A percentile compares a stretch with the other conserved stretches of the same genome.
These are phyloP conservation scores for Nebria brevicollis DNA, from an alignment of 2,888 invertebrate species.

Conservation along the genomic window DNA sequence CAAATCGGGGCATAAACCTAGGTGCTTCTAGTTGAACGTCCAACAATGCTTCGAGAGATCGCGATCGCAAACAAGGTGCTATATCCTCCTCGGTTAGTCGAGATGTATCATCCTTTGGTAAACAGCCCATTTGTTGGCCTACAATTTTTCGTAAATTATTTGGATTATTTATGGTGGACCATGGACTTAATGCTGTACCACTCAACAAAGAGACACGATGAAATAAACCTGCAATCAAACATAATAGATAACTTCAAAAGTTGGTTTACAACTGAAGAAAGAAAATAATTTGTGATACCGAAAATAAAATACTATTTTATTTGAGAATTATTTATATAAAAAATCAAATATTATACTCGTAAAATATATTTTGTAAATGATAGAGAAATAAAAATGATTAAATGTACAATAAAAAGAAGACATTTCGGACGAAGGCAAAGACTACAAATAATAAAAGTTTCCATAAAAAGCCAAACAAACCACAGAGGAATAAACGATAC, in stretches of 20 bases:
- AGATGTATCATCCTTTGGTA: slow-evolving; percentile 51
- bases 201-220: slow-evolving; percentile 79
- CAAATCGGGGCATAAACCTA: slow-evolving; percentile 78
- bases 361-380: no score
- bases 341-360: no score
- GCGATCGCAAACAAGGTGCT: slow-evolving; percentile 73
- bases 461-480: no score
- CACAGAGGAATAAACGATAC: no score
- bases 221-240: slow-evolving; percentile 70
- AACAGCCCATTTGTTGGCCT: slow-evolving; percentile 61
- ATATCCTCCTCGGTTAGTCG: slow-evolving; percentile 63
- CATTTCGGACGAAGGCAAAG: no score
- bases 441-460: no score
- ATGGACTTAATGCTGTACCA: slow-evolving; percentile 81
- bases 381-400: no score
- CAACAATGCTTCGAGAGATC: slow-evolving; percentile 72
- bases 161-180: slow-evolving; percentile 78
- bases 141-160: slow-evolving; percentile 68
- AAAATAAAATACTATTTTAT: no score
- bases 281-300: no score
- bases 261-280: neutral
- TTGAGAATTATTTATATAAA: no score
- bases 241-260: neutral
- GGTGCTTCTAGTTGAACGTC: slow-evolving; percentile 63
- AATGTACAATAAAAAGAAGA: no score